Evolutionary conservation across 1,140 invertebrate species (phyloP).

Genomic region (Hyles euphorbiae): DNA sequence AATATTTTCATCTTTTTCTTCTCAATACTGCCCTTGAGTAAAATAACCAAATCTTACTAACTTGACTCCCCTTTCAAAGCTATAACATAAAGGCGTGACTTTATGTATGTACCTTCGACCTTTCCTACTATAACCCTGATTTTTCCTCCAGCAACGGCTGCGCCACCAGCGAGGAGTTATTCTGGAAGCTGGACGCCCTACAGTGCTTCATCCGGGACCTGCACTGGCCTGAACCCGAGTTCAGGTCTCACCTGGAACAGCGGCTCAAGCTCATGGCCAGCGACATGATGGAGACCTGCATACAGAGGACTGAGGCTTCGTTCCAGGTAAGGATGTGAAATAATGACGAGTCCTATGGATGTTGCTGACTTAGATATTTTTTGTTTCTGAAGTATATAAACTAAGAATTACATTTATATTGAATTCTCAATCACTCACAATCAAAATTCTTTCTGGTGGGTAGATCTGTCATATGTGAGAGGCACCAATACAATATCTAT

Average conservation of each 20-base stretch:
- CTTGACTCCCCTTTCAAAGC: too few relatives aligned
- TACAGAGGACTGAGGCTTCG: constrained; percentile 88
- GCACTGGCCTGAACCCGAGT: constrained; percentile 99
- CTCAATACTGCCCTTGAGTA: too few relatives aligned
- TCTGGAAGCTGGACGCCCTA: constrained; percentile 99
- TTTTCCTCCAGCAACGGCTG: constrained; percentile 88
- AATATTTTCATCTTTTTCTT: too few relatives aligned
- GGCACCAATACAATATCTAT: too few relatives aligned
- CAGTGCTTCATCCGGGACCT: constrained; percentile 98
- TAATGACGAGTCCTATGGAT: not conserved
- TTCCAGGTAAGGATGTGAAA: constrained; percentile 74
- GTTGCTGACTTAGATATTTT: not conserved
- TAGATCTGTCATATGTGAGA: not conserved
- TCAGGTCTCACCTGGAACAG: constrained; percentile 97
- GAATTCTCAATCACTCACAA: too few relatives aligned
- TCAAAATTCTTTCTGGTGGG: too few relatives aligned
- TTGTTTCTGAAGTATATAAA: too few relatives aligned
- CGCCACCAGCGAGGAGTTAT: constrained; percentile 97
- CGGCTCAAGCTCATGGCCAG: constrained; percentile 98
- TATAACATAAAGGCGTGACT: too few relatives aligned
- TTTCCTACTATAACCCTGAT: too few relatives aligned
- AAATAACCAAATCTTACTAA: too few relatives aligned
- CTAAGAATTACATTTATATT: too few relatives aligned
- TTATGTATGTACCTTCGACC: too few relatives aligned
- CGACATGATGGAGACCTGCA: constrained; percentile 99